phyloP scores from a whole-genome alignment of 1,140 invertebrate species.

The Amphibalanus amphitrite region DNA sequence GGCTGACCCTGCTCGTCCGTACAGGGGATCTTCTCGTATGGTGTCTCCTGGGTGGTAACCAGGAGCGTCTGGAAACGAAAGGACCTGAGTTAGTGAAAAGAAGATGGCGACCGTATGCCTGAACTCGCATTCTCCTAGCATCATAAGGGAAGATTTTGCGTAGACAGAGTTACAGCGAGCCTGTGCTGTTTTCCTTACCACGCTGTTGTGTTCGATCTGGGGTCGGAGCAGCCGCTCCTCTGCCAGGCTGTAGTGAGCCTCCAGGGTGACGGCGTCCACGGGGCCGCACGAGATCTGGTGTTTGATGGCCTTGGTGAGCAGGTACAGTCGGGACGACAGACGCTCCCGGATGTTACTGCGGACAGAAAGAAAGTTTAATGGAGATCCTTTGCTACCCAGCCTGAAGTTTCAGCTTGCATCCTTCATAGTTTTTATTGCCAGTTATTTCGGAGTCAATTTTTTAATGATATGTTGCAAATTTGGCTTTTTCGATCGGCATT shows the following conservation, averaged over 20 bases:
- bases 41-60: background rate
- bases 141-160: too few species aligned
- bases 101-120: too few species aligned
- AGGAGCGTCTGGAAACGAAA: background rate
- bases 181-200: conserved; percentile 53
- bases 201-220: conserved; percentile 72
- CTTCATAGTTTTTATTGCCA: too few species aligned
- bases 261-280: conserved; percentile 85
- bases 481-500: too few species aligned
- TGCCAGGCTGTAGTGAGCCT: conserved; percentile 94
- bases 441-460: too few species aligned
- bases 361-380: too few species aligned
- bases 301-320: conserved; percentile 94
- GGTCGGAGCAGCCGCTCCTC: conserved; percentile 86
- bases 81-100: too few species aligned
- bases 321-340: conserved; percentile 80
- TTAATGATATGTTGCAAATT: too few species aligned
- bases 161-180: conserved; percentile 73
- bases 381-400: conserved; percentile 53
- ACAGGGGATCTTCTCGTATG: background rate
- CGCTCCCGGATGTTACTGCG: conserved; percentile 53
- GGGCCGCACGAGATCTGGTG: conserved; percentile 95
- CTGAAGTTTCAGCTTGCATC: too few species aligned
- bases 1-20: background rate
- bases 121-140: too few species aligned